Evolutionary conservation across 2,113 vertebrate genomes (phyloP).

Genomic region (Sarotherodon lohbergeri): DNA sequence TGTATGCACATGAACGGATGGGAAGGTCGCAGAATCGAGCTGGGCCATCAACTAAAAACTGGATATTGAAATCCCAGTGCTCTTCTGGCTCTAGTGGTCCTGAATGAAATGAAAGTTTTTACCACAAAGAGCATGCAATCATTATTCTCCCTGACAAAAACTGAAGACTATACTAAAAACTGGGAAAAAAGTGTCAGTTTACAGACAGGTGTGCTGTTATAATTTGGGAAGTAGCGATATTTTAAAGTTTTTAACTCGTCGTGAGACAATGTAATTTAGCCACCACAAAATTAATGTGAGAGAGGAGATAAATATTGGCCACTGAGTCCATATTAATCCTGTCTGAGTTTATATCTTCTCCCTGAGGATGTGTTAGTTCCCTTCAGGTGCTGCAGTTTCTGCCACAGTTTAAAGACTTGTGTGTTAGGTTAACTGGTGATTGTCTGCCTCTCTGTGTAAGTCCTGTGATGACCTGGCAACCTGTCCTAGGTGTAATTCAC

Average conservation of each 20-base stretch:
- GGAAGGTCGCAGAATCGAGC: background rate
- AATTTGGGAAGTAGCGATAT: background rate
- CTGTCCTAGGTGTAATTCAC: background rate
- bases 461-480: background rate
- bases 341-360: background rate
- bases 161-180: background rate
- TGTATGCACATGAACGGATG: background rate
- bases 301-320: background rate
- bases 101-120: background rate
- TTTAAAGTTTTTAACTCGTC: background rate
- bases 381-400: background rate
- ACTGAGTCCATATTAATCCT: background rate
- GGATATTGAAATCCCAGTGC: background rate
- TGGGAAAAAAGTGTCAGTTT: background rate
- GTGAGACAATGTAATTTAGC: background rate
- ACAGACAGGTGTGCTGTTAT: accelerated
- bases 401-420: background rate
- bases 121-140: background rate
- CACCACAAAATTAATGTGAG: background rate
- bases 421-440: background rate
- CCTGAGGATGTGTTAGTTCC: background rate
- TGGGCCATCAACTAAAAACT: background rate
- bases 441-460: background rate
- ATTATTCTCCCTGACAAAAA: background rate
- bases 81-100: background rate